Percentiles rank a stretch among this genome's conserved stretches.
These are phyloP conservation scores for Parthenolecanium corni DNA, from an alignment of 2,888 invertebrate species.

Conservation along the genomic window DNA sequence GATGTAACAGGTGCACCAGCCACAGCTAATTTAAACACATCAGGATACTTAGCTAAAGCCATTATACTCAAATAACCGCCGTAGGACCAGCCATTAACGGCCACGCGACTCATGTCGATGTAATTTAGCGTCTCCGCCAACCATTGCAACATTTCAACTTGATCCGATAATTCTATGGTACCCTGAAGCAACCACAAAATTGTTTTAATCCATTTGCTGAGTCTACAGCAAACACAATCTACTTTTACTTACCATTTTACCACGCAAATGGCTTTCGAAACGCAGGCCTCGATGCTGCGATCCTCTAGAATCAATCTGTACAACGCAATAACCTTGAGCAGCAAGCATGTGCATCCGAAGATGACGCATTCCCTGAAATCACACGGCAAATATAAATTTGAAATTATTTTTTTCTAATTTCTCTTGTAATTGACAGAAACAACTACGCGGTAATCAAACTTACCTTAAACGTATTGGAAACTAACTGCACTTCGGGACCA, in stretches of 20 bases:
- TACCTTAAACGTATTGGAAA: conserved; percentile 89
- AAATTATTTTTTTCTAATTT: conserved; percentile 1
- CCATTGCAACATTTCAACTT: conserved; percentile 85
- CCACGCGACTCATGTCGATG: conserved; percentile 84
- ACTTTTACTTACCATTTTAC: conserved; percentile 54
- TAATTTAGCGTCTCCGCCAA: conserved; percentile 70
- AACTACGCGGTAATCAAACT: conserved; percentile 32
- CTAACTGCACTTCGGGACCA: conserved; percentile 95
- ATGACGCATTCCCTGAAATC: conserved; percentile 68
- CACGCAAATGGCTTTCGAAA: conserved; percentile 82
- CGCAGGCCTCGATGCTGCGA: conserved; percentile 83
- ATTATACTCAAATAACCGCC: conserved; percentile 95
- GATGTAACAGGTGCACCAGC: conserved; percentile 96
- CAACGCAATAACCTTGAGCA: conserved; percentile 89
- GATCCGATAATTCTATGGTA: conserved; percentile 83
- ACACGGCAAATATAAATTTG: conserved; percentile 16
- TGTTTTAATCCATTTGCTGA: too few relatives aligned
- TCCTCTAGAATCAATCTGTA: conserved; percentile 89
- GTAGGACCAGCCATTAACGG: conserved; percentile 98
- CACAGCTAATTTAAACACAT: conserved; percentile 82
- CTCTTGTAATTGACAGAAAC: not conserved
- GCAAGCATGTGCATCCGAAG: conserved; percentile 89
- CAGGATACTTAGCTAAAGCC: conserved; percentile 82
- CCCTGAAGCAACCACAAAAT: conserved; percentile 54
- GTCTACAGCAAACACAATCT: not conserved